Evolutionary conservation across 2,888 invertebrate species (phyloP).

Genomic region (Augochlorella aurata): DNA sequence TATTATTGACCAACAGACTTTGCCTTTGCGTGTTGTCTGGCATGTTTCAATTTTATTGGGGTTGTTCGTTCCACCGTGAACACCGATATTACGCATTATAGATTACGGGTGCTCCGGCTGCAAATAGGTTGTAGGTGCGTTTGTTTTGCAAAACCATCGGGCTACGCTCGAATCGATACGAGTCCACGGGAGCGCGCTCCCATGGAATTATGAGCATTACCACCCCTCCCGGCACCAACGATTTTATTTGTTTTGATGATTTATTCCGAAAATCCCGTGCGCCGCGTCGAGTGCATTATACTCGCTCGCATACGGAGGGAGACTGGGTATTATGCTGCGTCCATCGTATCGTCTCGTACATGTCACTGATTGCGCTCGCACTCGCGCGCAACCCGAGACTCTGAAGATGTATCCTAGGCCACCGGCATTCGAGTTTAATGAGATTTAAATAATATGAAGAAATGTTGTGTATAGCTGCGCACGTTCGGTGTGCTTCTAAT

Average conservation of each 20-base stretch:
- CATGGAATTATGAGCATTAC: conserved; percentile 64
- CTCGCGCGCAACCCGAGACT: conserved; percentile 11
- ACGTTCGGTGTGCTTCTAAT: not conserved
- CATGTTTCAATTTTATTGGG: conserved; percentile 63
- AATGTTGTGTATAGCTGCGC: not conserved
- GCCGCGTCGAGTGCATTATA: conserved; percentile 43
- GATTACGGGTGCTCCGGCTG: conserved; percentile 56
- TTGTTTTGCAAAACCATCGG: conserved; percentile 61
- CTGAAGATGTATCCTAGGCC: not conserved
- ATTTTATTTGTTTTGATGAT: conserved; percentile 65
- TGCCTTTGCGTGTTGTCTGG: conserved; percentile 27
- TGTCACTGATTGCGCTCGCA: conserved; percentile 30
- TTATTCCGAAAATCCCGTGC: conserved; percentile 62
- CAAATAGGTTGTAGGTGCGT: conserved; percentile 51
- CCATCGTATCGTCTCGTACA: conserved; percentile 24
- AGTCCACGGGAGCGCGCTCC: conserved; percentile 19
- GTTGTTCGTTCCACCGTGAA: conserved; percentile 63
- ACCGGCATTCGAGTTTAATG: conserved; percentile 34
- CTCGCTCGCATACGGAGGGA: not conserved
- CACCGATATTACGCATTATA: conserved; percentile 69
- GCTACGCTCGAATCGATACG: conserved; percentile 61
- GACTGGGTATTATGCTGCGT: conserved; percentile 41
- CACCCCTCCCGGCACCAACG: conserved; percentile 26
- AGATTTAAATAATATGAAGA: conserved; percentile 40
- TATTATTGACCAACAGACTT: conserved; percentile 60